Percentiles rank a stretch among this genome's conserved stretches.
Conservation (phyloP, 2,113 vertebrate genomes). For the Saguinus imperator region DNA sequence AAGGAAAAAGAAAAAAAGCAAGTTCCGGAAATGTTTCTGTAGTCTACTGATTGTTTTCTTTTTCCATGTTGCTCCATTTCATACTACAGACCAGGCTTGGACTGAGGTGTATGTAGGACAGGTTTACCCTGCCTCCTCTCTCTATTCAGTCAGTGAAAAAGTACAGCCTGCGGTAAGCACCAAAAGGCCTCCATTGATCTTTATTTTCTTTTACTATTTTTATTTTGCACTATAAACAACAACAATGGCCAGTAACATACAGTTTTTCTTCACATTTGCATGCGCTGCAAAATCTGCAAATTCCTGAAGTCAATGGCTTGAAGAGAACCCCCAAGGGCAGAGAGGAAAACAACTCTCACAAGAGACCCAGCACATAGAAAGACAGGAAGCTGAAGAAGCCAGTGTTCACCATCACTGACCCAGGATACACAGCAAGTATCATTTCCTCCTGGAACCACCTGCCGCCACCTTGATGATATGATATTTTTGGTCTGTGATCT, state of each 20-base stretch:
- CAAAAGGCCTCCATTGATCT: no score
- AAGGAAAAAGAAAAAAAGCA: no score
- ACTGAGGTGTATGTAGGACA: background rate
- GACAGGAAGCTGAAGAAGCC: conserved; percentile 68
- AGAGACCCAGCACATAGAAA: conserved; percentile 38
- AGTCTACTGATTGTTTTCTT: no score
- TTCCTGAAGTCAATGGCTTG: conserved; percentile 36
- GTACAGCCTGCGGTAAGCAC: background rate
- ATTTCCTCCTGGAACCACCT: conserved; percentile 1
- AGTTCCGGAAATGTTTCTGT: no score
- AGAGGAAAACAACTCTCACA: conserved; percentile 33
- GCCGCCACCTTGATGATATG: background rate
- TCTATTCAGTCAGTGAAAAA: background rate
- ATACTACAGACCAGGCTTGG: background rate
- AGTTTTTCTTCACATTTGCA: conserved; percentile 79
- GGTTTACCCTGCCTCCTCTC: background rate
- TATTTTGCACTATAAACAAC: conserved; percentile 78
- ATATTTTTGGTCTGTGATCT: conserved; percentile 78
- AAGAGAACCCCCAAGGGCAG: background rate
- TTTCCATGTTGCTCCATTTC: no score
- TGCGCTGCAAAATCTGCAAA: conserved; percentile 71
- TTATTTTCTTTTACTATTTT: conserved; percentile 41
- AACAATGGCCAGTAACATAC: conserved; percentile 21
- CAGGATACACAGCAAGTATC: background rate
- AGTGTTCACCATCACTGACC: conserved; percentile 62